Evolutionary conservation across 2,888 invertebrate genomes (phyloP).

Genomic region (Sipha maydis): DNA sequence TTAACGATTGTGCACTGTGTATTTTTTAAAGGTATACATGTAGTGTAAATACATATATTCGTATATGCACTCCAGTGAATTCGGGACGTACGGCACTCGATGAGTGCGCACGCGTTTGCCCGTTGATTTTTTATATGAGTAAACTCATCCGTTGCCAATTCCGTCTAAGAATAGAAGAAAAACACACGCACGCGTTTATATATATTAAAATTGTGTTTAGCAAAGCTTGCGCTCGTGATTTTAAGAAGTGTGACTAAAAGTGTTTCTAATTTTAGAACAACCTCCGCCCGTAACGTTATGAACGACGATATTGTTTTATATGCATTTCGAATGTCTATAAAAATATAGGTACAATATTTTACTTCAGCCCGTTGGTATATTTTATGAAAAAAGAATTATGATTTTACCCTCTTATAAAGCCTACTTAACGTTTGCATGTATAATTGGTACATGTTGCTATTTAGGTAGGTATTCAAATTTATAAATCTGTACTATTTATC

Average conservation of each 20-base stretch:
- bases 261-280: slow-evolving; percentile 56
- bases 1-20: background rate
- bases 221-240: slow-evolving; percentile 32
- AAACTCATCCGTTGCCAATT: slow-evolving; percentile 56
- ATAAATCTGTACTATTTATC: too few relatives aligned
- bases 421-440: too few relatives aligned
- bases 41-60: background rate
- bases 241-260: slow-evolving; percentile 40
- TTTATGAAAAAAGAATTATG: background rate
- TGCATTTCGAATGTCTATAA: background rate
- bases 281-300: slow-evolving; percentile 16
- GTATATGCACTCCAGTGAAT: background rate
- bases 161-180: slow-evolving; percentile 57
- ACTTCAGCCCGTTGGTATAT: too few relatives aligned
- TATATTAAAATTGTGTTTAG: slow-evolving; percentile 36
- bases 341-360: too few relatives aligned
- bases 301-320: background rate
- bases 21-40: background rate
- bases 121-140: slow-evolving; percentile 16
- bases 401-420: background rate
- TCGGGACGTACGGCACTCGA: background rate
- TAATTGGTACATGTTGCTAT: too few relatives aligned
- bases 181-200: background rate
- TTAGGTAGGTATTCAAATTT: too few relatives aligned
- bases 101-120: background rate